These are phyloP conservation scores for Macropus fuliginosus DNA, from an alignment of 2,797 vertebrate species.

Conservation along the genomic window DNA sequence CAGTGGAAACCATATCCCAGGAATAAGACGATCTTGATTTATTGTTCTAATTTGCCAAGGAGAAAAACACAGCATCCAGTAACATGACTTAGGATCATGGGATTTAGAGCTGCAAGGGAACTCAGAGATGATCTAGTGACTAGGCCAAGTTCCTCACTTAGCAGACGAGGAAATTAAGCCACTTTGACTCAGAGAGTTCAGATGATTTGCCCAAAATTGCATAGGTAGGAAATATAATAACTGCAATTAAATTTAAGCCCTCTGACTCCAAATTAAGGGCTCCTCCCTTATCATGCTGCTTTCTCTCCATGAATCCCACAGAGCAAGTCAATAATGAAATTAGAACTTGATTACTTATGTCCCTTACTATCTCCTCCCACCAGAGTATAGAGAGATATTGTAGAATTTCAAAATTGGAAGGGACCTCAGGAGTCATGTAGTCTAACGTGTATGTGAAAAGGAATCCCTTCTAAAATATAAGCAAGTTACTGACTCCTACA, in stretches of 20 bases:
- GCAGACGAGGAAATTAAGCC: neutral
- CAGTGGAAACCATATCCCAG: neutral
- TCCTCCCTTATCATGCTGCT: neutral
- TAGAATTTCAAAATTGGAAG: neutral
- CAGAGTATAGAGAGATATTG: neutral
- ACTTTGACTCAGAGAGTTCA: neutral
- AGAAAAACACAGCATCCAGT: neutral
- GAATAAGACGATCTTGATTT: neutral
- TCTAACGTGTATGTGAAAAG: neutral
- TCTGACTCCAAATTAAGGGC: neutral
- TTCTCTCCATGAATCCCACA: neutral
- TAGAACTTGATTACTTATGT: constrained; percentile 13
- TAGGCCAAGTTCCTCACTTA: neutral
- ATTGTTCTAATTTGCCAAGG: neutral
- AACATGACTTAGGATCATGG: neutral
- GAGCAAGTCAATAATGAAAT: neutral
- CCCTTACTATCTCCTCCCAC: neutral
- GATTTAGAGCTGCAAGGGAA: neutral
- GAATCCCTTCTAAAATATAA: neutral
- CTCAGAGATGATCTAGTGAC: neutral
- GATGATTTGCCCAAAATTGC: neutral
- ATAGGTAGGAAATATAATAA: neutral
- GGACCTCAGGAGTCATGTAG: neutral
- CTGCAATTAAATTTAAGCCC: neutral
- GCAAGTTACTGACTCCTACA: fast-evolving